Evolutionary conservation across 2,797 vertebrate species (phyloP).

Genomic region (Lepidocolaptes lacrymiger): DNA sequence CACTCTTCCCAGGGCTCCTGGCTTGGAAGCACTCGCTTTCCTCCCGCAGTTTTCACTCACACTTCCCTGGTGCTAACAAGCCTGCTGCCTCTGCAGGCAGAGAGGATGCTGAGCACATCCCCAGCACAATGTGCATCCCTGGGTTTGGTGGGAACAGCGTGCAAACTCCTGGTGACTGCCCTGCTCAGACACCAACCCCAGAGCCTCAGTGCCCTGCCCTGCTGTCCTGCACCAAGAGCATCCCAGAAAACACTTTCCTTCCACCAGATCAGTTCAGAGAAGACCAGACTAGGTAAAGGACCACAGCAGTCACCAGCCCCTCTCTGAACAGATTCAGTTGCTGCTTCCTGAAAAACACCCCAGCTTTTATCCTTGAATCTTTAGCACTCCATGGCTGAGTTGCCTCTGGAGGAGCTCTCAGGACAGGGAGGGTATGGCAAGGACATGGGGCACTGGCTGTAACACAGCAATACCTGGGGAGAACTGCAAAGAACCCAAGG

Average conservation of each 20-base stretch:
- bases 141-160: fast-evolving
- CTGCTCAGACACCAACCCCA: background rate
- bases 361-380: background rate
- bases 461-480: background rate
- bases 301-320: background rate
- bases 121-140: fast-evolving
- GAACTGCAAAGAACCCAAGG: background rate
- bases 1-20: background rate
- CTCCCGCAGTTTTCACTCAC: background rate
- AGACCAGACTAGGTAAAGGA: background rate
- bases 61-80: background rate
- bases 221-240: background rate
- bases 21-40: background rate
- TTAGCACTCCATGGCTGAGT: fast-evolving
- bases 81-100: background rate
- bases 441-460: background rate
- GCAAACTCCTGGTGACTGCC: fast-evolving
- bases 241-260: background rate
- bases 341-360: background rate
- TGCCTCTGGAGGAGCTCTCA: background rate
- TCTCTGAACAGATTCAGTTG: background rate
- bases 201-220: fast-evolving
- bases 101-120: background rate
- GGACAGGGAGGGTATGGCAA: background rate
- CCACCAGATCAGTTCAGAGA: background rate